phyloP scores from a whole-genome alignment of 1,140 invertebrate genomes.

The Euborellia annulipes region DNA sequence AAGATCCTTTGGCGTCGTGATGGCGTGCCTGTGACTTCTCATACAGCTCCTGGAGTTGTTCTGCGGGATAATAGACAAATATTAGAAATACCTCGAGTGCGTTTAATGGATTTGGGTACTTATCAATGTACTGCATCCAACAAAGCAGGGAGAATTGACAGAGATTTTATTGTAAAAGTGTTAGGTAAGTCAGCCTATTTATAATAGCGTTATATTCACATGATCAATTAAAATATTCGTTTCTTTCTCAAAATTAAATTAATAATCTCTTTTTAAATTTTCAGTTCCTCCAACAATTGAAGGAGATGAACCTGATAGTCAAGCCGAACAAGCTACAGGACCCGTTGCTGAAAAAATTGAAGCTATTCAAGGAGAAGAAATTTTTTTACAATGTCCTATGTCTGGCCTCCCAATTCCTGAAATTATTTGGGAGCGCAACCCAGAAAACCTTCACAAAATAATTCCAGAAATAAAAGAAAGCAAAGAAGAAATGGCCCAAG shows the following conservation, averaged over 20 bases:
- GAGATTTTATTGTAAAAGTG: slow-evolving; percentile 31
- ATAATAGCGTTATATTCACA: too few relatives aligned
- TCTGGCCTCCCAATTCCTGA: slow-evolving; percentile 15
- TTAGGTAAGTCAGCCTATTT: slow-evolving; percentile 23
- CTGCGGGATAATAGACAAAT: slow-evolving; percentile 9
- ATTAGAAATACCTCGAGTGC: slow-evolving; percentile 14
- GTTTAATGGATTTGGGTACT: slow-evolving; percentile 25
- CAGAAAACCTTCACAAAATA: too few relatives aligned
- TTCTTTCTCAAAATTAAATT: neutral
- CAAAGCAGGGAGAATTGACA: slow-evolving; percentile 30
- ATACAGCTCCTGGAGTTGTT: slow-evolving; percentile 14
- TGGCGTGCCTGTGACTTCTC: slow-evolving; percentile 10
- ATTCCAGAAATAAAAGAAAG: too few relatives aligned
- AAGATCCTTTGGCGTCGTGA: slow-evolving; percentile 14
- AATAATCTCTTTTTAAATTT: slow-evolving; percentile 3
- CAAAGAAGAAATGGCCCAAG: too few relatives aligned
- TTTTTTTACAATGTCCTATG: slow-evolving; percentile 13
- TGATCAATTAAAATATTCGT: too few relatives aligned
- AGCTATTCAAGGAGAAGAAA: slow-evolving; percentile 10
- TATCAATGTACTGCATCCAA: slow-evolving; percentile 37
- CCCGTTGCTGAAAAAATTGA: slow-evolving; percentile 9
- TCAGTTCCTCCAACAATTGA: slow-evolving; percentile 14
- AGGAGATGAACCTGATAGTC: neutral
- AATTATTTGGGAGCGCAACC: slow-evolving; percentile 9
- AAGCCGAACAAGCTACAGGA: neutral